These are phyloP conservation scores for Ochropleura plecta DNA, from an alignment of 2,888 invertebrate genomes.

Conservation along the genomic window DNA sequence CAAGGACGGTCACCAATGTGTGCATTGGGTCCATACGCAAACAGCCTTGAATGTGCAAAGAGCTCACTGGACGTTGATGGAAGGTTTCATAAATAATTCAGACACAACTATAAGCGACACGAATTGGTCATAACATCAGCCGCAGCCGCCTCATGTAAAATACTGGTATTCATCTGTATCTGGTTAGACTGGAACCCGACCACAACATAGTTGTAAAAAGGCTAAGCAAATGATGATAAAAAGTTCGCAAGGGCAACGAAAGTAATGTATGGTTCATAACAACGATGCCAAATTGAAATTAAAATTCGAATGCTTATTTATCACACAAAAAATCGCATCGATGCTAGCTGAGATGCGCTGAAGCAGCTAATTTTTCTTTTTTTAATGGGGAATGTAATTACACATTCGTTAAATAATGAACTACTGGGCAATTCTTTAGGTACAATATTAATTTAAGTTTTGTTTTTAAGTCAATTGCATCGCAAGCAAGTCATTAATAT, in stretches of 20 bases:
- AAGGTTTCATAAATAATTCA: constrained; percentile 23
- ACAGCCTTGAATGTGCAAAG: neutral
- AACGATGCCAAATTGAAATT: neutral
- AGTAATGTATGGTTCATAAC: neutral
- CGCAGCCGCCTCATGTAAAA: neutral
- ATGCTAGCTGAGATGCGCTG: neutral
- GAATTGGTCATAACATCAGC: constrained; percentile 28
- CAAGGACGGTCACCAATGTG: neutral
- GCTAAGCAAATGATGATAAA: too few species aligned
- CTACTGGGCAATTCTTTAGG: neutral
- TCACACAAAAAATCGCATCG: neutral
- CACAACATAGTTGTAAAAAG: too few species aligned
- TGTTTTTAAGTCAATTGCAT: neutral
- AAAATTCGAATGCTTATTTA: neutral
- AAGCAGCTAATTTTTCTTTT: neutral
- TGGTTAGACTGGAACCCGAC: too few species aligned
- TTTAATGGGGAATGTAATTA: neutral
- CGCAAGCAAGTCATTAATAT: neutral
- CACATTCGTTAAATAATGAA: neutral
- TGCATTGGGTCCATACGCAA: constrained; percentile 3
- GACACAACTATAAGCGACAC: constrained; percentile 16
- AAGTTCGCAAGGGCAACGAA: neutral
- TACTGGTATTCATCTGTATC: too few species aligned
- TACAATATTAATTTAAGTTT: neutral
- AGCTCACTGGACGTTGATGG: neutral